Percentiles rank a stretch among this genome's conserved stretches.
Evolutionary conservation across 1,140 invertebrate genomes (phyloP).

Genomic region (Ceratosolen fusciceps): DNA sequence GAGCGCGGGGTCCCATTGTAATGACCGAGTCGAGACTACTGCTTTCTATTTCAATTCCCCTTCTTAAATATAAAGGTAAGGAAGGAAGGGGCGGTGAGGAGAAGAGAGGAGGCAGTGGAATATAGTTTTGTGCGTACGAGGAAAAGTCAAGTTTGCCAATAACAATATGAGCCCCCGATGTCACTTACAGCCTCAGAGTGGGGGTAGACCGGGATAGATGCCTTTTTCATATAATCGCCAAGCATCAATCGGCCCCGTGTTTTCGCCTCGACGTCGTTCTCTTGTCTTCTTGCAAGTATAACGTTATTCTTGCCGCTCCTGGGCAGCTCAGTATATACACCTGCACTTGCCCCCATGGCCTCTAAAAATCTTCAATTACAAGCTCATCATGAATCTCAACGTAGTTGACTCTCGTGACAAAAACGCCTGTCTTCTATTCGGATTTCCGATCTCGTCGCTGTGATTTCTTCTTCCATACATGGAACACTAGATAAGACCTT

Average conservation of each 20-base stretch:
- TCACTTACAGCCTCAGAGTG: not conserved
- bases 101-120: not conserved
- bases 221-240: slow-evolving; percentile 37
- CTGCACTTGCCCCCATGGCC: too few species aligned
- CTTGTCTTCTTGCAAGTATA: not conserved
- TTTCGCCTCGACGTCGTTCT: slow-evolving; percentile 8
- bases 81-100: not conserved
- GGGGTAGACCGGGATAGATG: slow-evolving; percentile 16
- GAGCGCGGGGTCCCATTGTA: not conserved
- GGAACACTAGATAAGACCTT: not conserved
- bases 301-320: not conserved
- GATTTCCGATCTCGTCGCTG: not conserved
- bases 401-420: not conserved
- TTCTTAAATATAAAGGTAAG: not conserved
- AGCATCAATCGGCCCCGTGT: slow-evolving; percentile 5
- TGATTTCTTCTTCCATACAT: not conserved
- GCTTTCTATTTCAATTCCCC: not conserved
- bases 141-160: slow-evolving; percentile 26
- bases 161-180: slow-evolving; percentile 25
- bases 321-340: not conserved
- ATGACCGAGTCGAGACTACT: not conserved
- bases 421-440: not conserved
- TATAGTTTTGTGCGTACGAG: not conserved
- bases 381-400: not conserved
- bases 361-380: too few species aligned